Evolutionary conservation across 2,113 vertebrate genomes (phyloP).

Genomic region (Rhagologus leucostigma): DNA sequence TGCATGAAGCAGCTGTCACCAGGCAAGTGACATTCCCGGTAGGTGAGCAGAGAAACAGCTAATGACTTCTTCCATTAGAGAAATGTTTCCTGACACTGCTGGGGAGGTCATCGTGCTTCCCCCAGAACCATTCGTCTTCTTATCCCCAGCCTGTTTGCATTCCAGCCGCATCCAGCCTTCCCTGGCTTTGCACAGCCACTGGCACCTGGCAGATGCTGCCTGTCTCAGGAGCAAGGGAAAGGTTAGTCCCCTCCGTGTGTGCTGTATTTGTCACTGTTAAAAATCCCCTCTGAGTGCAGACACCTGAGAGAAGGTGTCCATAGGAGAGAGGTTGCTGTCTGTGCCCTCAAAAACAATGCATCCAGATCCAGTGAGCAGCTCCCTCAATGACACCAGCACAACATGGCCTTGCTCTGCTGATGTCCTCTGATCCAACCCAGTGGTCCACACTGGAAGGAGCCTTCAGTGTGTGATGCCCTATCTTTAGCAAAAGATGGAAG

Average conservation of each 20-base stretch:
- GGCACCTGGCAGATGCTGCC: background rate
- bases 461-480: fast-evolving
- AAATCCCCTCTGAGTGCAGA: background rate
- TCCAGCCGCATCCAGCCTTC: background rate
- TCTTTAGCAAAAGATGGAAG: background rate
- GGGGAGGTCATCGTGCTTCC: background rate
- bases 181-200: background rate
- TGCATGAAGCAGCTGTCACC: background rate
- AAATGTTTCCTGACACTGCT: background rate
- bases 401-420: background rate
- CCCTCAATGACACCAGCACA: background rate
- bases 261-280: fast-evolving
- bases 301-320: background rate
- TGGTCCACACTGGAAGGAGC: background rate
- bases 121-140: background rate
- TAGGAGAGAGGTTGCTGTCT: background rate
- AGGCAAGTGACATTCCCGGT: fast-evolving
- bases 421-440: background rate
- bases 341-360: background rate
- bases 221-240: background rate
- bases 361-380: background rate
- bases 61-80: constrained; percentile 7
- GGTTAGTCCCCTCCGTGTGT: background rate
- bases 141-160: background rate
- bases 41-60: background rate